Evolutionary conservation across 2,113 vertebrate genomes (phyloP).

Genomic region (Hylia prasina): DNA sequence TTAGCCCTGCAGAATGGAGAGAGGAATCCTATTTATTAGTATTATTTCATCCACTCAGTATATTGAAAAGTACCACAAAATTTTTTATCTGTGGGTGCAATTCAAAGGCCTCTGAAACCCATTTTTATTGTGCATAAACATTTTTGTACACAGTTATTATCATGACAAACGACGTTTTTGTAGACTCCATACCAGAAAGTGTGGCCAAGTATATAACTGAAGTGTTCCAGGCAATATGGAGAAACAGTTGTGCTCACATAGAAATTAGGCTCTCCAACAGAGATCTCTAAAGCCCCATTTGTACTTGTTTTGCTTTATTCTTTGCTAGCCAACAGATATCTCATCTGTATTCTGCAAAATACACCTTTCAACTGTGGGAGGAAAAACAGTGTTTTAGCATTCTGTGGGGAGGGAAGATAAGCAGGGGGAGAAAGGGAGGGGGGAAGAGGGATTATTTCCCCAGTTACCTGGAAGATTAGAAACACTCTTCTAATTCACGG

Average conservation of each 20-base stretch:
- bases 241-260: slow-evolving; percentile 66
- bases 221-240: slow-evolving; percentile 59
- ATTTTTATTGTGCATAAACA: not conserved
- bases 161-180: slow-evolving; percentile 17
- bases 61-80: not conserved
- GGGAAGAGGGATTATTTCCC: slow-evolving; percentile 20
- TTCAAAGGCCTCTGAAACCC: slow-evolving; percentile 11
- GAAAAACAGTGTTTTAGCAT: slow-evolving; percentile 16
- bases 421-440: not conserved
- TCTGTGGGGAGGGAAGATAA: not conserved
- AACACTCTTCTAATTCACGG: slow-evolving; percentile 15
- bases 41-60: not conserved
- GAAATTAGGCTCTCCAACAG: slow-evolving; percentile 59
- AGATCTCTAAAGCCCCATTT: slow-evolving; percentile 59
- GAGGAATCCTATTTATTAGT: not conserved
- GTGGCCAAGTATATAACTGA: slow-evolving; percentile 50
- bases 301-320: slow-evolving; percentile 2
- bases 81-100: not conserved
- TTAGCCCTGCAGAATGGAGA: not conserved
- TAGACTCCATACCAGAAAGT: slow-evolving; percentile 46
- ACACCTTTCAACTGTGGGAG: slow-evolving; percentile 33
- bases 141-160: slow-evolving; percentile 49
- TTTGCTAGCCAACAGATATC: slow-evolving; percentile 58
- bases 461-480: slow-evolving; percentile 52
- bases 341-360: slow-evolving; percentile 68